Base-by-base conservation (phyloP, 2,113 vertebrate genomes). In the Vidua chalybeata region DNA sequence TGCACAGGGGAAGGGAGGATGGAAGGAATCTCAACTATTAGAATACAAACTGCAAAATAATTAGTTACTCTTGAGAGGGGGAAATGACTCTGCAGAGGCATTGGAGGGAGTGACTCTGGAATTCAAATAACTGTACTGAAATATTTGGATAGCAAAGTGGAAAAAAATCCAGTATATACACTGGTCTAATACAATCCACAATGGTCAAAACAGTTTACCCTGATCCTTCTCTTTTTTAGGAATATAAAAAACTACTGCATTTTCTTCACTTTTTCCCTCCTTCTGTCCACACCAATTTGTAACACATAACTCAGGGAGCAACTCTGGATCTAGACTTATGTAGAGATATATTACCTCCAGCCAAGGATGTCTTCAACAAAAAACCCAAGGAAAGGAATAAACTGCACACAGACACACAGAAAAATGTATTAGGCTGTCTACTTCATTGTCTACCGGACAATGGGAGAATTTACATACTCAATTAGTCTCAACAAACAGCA, bases 11-110 rank as follows among this genome's bases (percentile, higher is more conserved):
- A 94, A 83, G 33, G 30, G 31, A 87, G 55, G 37, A 89, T 66
- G 66, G 35, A 92, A 95, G 71, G 89, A 93, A 96, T 93, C 51
- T 79, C 64, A 96, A 12, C 93, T 90, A 90, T 90, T 52, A 92
- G 35, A 84, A 85, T 41, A 92, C 79, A 63, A 80, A 92, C 63
- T 94, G 43, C 75, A 92, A 91, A 94, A 94, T 72, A 87, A 91
- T 74, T 55, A 81, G 59, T 48, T 77, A 63, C 48, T 90, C 89
- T 80, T 67, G 35, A 89, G 55, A 86, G 33, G 8, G 48, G 46
- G 68, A 95, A 90, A 86, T 67, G 39, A 64, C 37, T 93, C 73
- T 87, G 56, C 69, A 83, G 63, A 91, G 16, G 33, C 67, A 90
- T 4, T 67, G 71, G 52, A 93, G 55, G 72, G 67, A 91, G 80